Evolutionary conservation across 2,888 invertebrate genomes (phyloP), one percentile per base, ranked within the genome.

Genomic region (Prostheceraeus crozeri): DNA sequence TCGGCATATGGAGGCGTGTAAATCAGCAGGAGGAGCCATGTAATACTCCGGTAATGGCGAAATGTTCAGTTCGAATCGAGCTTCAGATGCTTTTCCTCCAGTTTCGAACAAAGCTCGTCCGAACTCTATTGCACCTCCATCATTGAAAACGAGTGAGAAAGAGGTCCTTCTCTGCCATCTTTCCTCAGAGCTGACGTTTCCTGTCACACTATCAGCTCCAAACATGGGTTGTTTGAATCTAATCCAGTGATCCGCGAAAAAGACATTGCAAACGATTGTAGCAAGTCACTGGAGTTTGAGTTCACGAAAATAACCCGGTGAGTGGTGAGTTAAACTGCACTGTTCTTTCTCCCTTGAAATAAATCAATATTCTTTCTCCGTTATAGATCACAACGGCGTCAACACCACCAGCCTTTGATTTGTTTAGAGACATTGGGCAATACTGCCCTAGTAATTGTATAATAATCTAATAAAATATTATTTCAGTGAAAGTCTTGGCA

Each of bases 211-310:
- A 53, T 53, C 31, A 30, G 53, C 53, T 4, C 53, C 53, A 31
- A 53, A 53, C n/a, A 53, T 14, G 3, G 53, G 53, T 19, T 53
- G 53, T 33, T 53, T 53, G 8, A 53, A 19, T 53, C 53, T n/a
- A 53, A n/a, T 3, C 31, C 28, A 30, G 27, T 53, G 10, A 53
- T n/a, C 4, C 19, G n/a, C 4, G 28, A 23, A 53, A 53, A 53
- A 6, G 53, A 31, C 53, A 53, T 53, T 8, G 27, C 19, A 8
- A 53, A 27, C 19, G 53, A 53, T 19, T 53, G 53, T 28, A 53
- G n/a, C 19, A 25, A 11, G 10, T 46, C 48, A 46, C 27, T 46
- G 23, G 27, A 16, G n/a, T 8, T 3, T 21, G n/a, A 25, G 14
- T 46, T 46, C 27, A 46, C 14, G n/a, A 46, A 46, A 16, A 46